Evolutionary conservation across 2,888 invertebrate species (phyloP), one percentile per base, ranked within the genome.

Genomic region (Imbricaverruca yamaguchii): DNA sequence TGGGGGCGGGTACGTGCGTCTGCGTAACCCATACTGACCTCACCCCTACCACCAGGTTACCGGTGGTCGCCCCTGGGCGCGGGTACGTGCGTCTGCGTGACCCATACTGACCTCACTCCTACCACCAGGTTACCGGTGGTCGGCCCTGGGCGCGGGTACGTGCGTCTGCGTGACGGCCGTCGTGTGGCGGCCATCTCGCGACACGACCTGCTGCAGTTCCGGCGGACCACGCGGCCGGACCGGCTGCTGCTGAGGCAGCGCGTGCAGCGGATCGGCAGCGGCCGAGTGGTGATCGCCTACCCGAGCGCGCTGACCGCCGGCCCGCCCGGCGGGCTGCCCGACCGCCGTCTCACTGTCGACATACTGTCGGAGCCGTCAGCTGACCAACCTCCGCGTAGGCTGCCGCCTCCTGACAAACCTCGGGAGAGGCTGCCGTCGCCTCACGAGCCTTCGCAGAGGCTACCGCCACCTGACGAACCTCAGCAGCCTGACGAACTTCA

Each of bases 251-350:
- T 55, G 18, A 9, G 23, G 53, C 21, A 15, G 18, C 53, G 21
- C 53, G n/a, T 65, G 65, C 65, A 65, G 65, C 18, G 18, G 18
- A 55, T 18, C 74, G 9, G 1, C 39, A 55, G 74, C 53, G 53
- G 15, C 53, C 39, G 74, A 1, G 74, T 74, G 21, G 13, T 74
- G 18, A 21, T 74, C 53, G 55, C 53, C 4, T 53, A 53, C 74
- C 53, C 53, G 53, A 74, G 74, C 55, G 74, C 74, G 74, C 74
- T 74, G 74, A 74, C 53, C 21, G 74, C 74, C 12, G 39, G 13
- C 39, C 21, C 69, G 25, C 69, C 69, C 15, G 69, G 69, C 69
- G 74, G 18, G 74, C 74, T 74, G 74, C 53, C 74, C 21, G 74
- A 74, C 74, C 74, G 74, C 7, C 21, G 18, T 7, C 53, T 74